Evolutionary conservation across 1,140 invertebrate genomes (phyloP).

Genomic region (Hestina assimilis): DNA sequence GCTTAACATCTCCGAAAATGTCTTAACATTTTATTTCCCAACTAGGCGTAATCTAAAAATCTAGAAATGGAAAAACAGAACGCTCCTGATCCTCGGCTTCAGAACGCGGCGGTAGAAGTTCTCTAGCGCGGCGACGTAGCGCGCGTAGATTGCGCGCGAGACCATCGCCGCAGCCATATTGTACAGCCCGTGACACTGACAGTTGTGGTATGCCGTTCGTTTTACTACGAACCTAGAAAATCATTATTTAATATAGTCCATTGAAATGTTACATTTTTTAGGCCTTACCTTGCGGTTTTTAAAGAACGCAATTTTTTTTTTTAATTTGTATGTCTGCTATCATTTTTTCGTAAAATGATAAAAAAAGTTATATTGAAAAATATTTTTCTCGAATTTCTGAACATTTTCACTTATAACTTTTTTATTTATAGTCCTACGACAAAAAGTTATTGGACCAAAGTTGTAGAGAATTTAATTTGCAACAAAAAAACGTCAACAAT

Average conservation of each 20-base stretch:
- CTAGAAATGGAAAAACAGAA: constrained; percentile 58
- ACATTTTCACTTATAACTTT: no score
- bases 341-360: no score
- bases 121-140: constrained; percentile 42
- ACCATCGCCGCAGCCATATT: constrained; percentile 43
- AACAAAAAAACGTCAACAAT: no score
- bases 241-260: background rate
- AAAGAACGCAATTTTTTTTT: no score
- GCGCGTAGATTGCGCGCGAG: constrained; percentile 38
- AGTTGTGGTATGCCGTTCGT: constrained; percentile 31
- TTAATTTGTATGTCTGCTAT: no score
- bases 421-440: no score
- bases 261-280: no score
- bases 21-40: constrained; percentile 13
- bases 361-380: no score
- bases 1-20: background rate
- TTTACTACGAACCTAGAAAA: constrained; percentile 43
- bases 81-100: constrained; percentile 48
- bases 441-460: no score
- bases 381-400: no score
- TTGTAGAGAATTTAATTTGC: no score
- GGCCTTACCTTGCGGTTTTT: no score
- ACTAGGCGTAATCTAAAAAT: constrained; percentile 15
- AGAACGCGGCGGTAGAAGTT: constrained; percentile 56
- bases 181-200: constrained; percentile 39